A percentile compares a stretch with the other conserved stretches of the same genome.
These are phyloP conservation scores for Paguma larvata DNA, from an alignment of 2,797 vertebrate species.

Conservation along the genomic window DNA sequence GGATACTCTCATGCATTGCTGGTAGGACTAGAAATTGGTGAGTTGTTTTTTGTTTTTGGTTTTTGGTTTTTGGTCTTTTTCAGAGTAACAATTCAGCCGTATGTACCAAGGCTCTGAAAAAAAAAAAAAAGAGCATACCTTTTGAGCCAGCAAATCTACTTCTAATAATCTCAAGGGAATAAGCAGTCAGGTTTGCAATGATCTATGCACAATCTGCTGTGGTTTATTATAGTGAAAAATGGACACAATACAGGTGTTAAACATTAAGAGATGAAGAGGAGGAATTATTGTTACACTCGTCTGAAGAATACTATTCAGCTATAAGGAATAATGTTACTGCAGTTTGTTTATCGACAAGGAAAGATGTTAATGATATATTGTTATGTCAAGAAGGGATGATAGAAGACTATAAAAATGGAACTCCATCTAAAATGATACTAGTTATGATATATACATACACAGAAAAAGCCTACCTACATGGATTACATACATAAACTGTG, in stretches of 20 bases:
- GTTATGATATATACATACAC: neutral
- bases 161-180: slow-evolving; percentile 22
- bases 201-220: neutral
- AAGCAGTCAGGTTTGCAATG: neutral
- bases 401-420: neutral
- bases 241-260: neutral
- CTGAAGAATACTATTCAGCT: neutral
- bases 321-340: neutral
- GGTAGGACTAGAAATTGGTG: neutral
- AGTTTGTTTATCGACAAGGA: neutral
- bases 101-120: neutral
- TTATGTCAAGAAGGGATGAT: neutral
- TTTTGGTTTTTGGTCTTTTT: neutral
- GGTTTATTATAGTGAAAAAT: slow-evolving; percentile 28
- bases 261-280: neutral
- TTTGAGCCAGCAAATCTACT: slow-evolving; percentile 23
- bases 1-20: neutral
- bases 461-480: neutral
- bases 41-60: too few species aligned
- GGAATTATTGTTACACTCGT: neutral
- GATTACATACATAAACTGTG: neutral
- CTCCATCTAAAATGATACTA: neutral
- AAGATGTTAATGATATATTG: neutral
- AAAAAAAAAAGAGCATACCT: neutral
- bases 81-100: neutral